Base-by-base conservation (phyloP, 2,113 vertebrate genomes). In the Talpa occidentalis region DNA sequence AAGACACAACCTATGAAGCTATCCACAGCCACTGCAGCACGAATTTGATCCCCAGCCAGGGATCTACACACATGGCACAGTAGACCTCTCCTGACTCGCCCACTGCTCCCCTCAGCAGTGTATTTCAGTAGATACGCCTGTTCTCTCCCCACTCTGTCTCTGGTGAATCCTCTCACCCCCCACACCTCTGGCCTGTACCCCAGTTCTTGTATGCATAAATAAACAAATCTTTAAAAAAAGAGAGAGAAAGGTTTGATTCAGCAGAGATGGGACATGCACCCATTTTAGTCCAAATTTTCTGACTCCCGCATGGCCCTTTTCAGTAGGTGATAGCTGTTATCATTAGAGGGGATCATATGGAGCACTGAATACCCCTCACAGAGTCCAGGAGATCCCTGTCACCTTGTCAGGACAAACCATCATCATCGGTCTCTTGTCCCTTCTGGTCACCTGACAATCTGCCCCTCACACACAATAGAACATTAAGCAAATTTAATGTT, bases 371-470 rank as follows among this genome's bases (percentile, higher is more conserved):
- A 30, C 64, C 8, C 15, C 64, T 67, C 10, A 28, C 14, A 35
- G 49, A 92, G 78, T 82, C 56, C 40, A 24, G 52, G 62, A 93
- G 30, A 69, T 92, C 42, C n/a, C 69, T 88, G 44, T 62, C 62
- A 24, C 90, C 72, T 94, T 85, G 49, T 64, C 42, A 90, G 35
- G 72, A 92, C 72, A 88, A 81, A 90, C 77, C 17, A 69, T 42
- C 67, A 69, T 88, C 32, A 81, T 74, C 73, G 40, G 28, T 94
- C 69, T 95, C 88, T 84, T 0, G 1, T 4, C 64, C 74, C 70
- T 94, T 89, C n/a, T 10, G 81, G 88, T 6, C 84, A 93, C 37
- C 78, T 96, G 77, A 94, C 54, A 93, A 76, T 67, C 44, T 92
- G 21, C 15, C 72, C 32, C 54, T 93, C 72, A 91, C 73, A 91